Percentiles rank a stretch among this genome's conserved stretches.
Conservation (phyloP, 2,113 vertebrate species). For the Crotalus viridis region DNA sequence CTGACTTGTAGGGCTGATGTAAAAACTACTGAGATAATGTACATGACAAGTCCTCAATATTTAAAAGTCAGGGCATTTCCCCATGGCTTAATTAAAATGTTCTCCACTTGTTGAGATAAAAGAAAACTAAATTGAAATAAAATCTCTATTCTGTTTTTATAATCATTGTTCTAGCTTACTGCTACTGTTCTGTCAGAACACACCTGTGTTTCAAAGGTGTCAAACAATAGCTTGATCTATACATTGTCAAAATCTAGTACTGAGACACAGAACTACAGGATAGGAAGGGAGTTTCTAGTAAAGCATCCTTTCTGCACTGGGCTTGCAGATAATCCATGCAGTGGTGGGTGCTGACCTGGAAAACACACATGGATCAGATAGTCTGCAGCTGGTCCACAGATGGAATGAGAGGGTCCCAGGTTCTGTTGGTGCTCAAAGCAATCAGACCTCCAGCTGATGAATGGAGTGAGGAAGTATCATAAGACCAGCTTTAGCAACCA, state of each 20-base stretch:
- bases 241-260: not conserved
- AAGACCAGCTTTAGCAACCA: not conserved
- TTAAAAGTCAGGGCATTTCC: not conserved
- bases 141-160: not conserved
- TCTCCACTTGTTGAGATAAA: not conserved
- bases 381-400: not conserved
- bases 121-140: not conserved
- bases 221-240: not conserved
- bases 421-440: not conserved
- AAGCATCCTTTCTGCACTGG: not conserved
- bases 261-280: not conserved
- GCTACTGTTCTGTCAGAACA: not conserved
- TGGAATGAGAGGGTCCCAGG: not conserved
- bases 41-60: not conserved
- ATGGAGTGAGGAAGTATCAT: not conserved
- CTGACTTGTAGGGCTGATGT: not conserved
- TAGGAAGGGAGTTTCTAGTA: not conserved
- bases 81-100: not conserved
- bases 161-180: not conserved
- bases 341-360: not conserved
- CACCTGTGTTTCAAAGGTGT: not conserved
- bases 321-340: not conserved
- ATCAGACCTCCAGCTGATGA: not conserved
- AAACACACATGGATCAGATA: not conserved
- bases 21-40: not conserved